Evolutionary conservation across 1,140 invertebrate species (phyloP).

Genomic region (Marisa cornuarietis): DNA sequence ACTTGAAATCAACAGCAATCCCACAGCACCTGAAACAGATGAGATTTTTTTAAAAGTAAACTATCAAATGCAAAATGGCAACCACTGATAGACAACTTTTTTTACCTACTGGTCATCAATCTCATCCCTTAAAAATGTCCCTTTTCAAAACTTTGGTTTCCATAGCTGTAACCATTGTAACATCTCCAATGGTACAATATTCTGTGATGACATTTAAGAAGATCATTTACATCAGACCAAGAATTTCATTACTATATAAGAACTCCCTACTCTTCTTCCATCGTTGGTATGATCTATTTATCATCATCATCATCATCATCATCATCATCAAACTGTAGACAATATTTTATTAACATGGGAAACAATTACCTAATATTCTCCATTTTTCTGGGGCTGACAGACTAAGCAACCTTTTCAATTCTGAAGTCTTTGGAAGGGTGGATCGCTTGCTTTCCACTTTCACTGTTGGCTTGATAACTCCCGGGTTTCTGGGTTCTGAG

Average conservation of each 20-base stretch:
- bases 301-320: too few relatives aligned
- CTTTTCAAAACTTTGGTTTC: not conserved
- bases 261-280: too few relatives aligned
- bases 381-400: conserved; percentile 58
- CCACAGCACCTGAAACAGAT: conserved; percentile 76
- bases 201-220: too few relatives aligned
- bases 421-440: conserved; percentile 20
- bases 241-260: too few relatives aligned
- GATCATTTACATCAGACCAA: too few relatives aligned
- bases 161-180: too few relatives aligned
- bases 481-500: not conserved
- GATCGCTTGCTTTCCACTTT: not conserved
- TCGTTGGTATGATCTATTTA: too few relatives aligned
- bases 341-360: too few relatives aligned
- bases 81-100: too few relatives aligned
- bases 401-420: conserved; percentile 49
- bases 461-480: not conserved
- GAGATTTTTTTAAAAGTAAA: not conserved
- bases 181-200: not conserved
- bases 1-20: conserved; percentile 85
- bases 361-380: conserved; percentile 47
- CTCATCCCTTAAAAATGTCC: not conserved
- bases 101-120: not conserved
- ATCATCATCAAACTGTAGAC: too few relatives aligned
- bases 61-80: too few relatives aligned